Evolutionary conservation across 2,797 vertebrate species (phyloP).

Genomic region (Miichthys miiuy): DNA sequence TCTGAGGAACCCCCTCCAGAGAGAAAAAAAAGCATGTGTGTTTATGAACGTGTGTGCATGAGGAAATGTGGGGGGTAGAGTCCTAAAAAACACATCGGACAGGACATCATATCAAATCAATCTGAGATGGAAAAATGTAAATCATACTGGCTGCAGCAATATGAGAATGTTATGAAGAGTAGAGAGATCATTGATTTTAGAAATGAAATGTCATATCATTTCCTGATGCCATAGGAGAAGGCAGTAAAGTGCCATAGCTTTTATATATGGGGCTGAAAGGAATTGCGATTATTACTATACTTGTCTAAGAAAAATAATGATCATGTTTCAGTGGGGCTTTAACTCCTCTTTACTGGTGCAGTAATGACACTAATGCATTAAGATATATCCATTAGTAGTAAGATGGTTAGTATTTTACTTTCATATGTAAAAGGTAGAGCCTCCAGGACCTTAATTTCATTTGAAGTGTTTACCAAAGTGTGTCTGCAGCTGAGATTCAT

Average conservation of each 20-base stretch:
- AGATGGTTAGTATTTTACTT: background rate
- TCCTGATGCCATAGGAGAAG: slow-evolving; percentile 40
- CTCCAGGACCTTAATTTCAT: background rate
- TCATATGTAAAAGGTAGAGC: background rate
- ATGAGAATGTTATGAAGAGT: slow-evolving; percentile 63
- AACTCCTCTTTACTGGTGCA: slow-evolving; percentile 17
- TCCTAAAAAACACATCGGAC: slow-evolving; percentile 57
- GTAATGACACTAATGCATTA: slow-evolving; percentile 5
- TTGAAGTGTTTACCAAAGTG: background rate
- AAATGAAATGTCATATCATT: slow-evolving; percentile 73
- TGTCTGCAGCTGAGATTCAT: background rate
- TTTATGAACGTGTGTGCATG: slow-evolving; percentile 22
- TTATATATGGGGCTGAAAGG: slow-evolving; percentile 37
- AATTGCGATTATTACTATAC: slow-evolving; percentile 41
- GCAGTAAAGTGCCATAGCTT: slow-evolving; percentile 40
- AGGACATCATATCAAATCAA: slow-evolving; percentile 77
- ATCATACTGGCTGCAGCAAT: slow-evolving; percentile 64
- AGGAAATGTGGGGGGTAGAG: slow-evolving; percentile 31
- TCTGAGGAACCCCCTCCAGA: slow-evolving; percentile 69
- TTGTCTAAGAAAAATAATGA: slow-evolving; percentile 40
- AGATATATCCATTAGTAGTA: background rate
- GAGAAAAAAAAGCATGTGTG: slow-evolving; percentile 24
- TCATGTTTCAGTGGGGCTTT: slow-evolving; percentile 14
- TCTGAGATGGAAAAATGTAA: slow-evolving; percentile 73
- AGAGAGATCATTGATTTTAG: slow-evolving; percentile 73